Percentiles rank a stretch among this genome's conserved stretches.
Evolutionary conservation across 2,113 vertebrate species (phyloP).

Genomic region (Chamaetylas fuelleborni): DNA sequence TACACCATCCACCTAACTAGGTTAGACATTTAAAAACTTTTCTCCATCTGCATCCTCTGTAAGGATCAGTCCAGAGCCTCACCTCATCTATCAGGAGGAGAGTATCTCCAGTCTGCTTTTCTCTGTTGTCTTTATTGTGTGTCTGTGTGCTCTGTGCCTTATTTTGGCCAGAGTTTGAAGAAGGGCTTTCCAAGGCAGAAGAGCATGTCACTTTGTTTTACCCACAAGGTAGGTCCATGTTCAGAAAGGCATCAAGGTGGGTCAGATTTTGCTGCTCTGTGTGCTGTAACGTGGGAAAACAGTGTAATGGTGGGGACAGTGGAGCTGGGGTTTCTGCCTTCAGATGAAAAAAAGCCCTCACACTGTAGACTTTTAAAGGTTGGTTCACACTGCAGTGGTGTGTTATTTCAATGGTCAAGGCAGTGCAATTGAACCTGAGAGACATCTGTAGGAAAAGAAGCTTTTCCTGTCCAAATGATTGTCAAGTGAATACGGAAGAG

Average conservation of each 20-base stretch:
- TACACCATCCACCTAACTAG: not conserved
- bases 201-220: not conserved
- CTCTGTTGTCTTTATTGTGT: not conserved
- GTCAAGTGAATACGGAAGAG: not conserved
- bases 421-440: not conserved
- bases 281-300: not conserved
- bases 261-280: not conserved
- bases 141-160: not conserved
- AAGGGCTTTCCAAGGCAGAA: not conserved
- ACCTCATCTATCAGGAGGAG: not conserved
- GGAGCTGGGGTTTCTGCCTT: not conserved
- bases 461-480: not conserved
- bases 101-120: not conserved
- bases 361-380: not conserved
- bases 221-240: not conserved
- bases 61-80: not conserved
- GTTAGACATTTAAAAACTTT: not conserved
- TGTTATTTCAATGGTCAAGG: not conserved
- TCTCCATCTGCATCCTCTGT: not conserved
- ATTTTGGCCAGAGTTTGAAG: not conserved
- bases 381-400: not conserved
- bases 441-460: not conserved
- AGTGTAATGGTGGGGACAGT: too few relatives aligned
- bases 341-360: fast-evolving
- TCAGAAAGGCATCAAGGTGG: not conserved